These are phyloP conservation scores for Pachydiplax longipennis DNA, from an alignment of 2,888 invertebrate genomes.

Conservation along the genomic window DNA sequence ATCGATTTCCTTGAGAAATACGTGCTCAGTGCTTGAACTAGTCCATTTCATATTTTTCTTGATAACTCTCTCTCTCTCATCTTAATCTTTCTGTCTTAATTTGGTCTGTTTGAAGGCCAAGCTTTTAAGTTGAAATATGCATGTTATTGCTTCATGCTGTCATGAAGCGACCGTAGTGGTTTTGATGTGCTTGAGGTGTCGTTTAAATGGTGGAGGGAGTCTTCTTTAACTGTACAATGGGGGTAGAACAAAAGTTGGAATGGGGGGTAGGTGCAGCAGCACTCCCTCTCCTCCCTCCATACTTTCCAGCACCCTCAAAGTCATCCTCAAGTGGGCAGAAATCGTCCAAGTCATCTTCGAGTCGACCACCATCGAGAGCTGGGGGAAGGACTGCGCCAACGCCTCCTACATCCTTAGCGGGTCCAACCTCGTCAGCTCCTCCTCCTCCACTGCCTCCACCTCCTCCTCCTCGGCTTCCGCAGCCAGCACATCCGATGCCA, in stretches of 20 bases:
- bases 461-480: conserved; percentile 27
- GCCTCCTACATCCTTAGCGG: not conserved
- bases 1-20: no score
- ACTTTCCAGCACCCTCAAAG: conserved; percentile 37
- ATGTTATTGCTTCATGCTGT: not conserved
- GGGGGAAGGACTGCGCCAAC: conserved; percentile 7
- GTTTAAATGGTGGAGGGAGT: not conserved
- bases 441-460: conserved; percentile 17
- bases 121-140: not conserved
- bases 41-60: no score
- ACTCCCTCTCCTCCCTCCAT: conserved; percentile 35
- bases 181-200: not conserved
- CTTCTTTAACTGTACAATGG: not conserved
- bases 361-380: conserved; percentile 13
- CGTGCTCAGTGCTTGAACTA: no score
- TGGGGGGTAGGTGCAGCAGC: conserved; percentile 29
- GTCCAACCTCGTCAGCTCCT: not conserved
- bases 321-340: conserved; percentile 38
- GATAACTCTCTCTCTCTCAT: no score
- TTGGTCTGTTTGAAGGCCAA: not conserved
- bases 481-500: conserved; percentile 25
- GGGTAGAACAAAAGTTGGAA: conserved; percentile 39
- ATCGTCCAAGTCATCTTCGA: conserved; percentile 39
- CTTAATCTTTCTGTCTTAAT: not conserved
- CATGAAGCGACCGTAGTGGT: not conserved